These are phyloP conservation scores for Caenorhabditis latens DNA, from an alignment of 1,140 invertebrate species.

Conservation along the genomic window DNA sequence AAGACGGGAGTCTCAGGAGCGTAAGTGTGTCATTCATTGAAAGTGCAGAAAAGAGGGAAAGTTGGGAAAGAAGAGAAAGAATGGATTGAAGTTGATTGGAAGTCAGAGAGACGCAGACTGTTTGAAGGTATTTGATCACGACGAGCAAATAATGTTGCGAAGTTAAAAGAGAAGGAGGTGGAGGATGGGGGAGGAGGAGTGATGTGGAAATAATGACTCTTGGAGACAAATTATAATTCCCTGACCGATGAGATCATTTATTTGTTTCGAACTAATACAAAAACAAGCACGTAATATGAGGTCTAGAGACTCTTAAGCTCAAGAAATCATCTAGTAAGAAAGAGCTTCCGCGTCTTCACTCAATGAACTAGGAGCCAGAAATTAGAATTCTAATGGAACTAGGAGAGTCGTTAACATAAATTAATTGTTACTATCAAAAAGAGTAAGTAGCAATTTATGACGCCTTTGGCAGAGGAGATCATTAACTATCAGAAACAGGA, in stretches of 20 bases:
- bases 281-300: too few species aligned
- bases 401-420: too few species aligned
- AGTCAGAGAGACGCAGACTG: background rate
- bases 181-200: background rate
- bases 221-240: constrained; percentile 2
- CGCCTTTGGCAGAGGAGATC: too few species aligned
- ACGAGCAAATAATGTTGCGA: constrained; percentile 47
- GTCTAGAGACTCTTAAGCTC: too few species aligned
- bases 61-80: background rate
- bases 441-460: too few species aligned
- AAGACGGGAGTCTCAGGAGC: background rate
- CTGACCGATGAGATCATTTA: background rate
- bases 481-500: too few species aligned
- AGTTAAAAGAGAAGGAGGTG: background rate
- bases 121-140: constrained; percentile 45
- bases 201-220: background rate
- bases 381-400: too few species aligned
- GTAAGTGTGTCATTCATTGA: background rate
- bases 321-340: too few species aligned
- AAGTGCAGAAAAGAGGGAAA: constrained; percentile 2
- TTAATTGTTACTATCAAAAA: too few species aligned
- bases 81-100: background rate
- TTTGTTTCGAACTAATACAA: too few species aligned
- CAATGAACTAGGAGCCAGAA: too few species aligned
- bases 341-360: too few species aligned